phyloP scores from a whole-genome alignment of 2,888 invertebrate genomes.

The Melanophora roralis region DNA sequence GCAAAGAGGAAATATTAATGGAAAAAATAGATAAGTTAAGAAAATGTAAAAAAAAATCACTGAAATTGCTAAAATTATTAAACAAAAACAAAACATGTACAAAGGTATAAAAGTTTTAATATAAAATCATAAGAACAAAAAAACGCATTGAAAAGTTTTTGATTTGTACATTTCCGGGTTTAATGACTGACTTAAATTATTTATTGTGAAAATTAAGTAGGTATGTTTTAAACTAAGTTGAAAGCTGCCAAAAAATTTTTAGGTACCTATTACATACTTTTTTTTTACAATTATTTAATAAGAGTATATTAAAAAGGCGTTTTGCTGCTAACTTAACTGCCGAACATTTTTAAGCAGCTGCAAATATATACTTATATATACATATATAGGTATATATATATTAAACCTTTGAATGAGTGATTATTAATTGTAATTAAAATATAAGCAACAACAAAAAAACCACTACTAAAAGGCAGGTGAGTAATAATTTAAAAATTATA shows the following conservation, averaged over 20 bases:
- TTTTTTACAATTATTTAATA: conserved; percentile 54
- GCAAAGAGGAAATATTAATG: conserved; percentile 46
- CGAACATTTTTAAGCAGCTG: conserved; percentile 44
- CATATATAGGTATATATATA: too few relatives aligned
- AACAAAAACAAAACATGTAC: conserved; percentile 47
- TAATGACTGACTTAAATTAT: conserved; percentile 66
- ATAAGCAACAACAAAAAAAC: conserved; percentile 23
- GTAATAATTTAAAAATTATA: conserved; percentile 45
- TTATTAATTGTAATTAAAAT: conserved; percentile 37
- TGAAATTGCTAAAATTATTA: conserved; percentile 51
- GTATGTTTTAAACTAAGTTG: conserved; percentile 51
- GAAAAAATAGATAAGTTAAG: conserved; percentile 35
- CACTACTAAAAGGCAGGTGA: conserved; percentile 38
- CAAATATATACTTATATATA: too few relatives aligned
- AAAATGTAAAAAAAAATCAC: conserved; percentile 26
- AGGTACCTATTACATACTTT: conserved; percentile 63
- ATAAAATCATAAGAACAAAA: conserved; percentile 32
- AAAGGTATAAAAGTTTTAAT: conserved; percentile 26
- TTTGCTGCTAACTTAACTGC: conserved; percentile 40
- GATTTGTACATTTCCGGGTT: conserved; percentile 71
- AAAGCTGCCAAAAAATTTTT: conserved; percentile 36
- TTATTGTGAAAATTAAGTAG: conserved; percentile 44
- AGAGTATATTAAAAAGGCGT: conserved; percentile 36
- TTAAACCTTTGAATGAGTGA: conserved; percentile 24
- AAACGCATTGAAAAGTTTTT: conserved; percentile 60